These are phyloP conservation scores for Linnaemya tessellans DNA, from an alignment of 2,888 invertebrate genomes.

Conservation along the genomic window DNA sequence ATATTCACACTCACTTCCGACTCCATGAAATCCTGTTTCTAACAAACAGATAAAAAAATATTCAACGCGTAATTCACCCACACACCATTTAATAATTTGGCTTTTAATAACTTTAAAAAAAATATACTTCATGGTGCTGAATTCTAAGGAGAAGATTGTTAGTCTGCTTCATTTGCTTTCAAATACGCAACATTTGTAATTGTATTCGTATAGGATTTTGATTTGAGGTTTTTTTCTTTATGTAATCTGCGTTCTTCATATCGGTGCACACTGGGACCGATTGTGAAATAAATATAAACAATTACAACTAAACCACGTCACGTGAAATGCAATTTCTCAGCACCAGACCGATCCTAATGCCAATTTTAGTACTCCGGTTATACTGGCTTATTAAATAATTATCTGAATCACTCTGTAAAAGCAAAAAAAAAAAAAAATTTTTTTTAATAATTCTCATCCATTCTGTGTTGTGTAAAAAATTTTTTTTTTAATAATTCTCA, in stretches of 20 bases:
- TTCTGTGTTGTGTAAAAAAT: no score
- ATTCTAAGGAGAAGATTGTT: conserved; percentile 1
- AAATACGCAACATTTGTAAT: conserved; percentile 19
- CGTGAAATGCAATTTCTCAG: no score
- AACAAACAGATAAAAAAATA: background rate
- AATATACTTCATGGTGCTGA: background rate
- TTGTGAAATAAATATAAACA: background rate
- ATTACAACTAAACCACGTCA: no score
- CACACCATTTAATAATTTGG: conserved; percentile 17
- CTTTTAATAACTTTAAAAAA: background rate
- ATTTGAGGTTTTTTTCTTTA: no score
- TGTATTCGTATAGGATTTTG: background rate
- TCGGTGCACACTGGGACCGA: background rate
- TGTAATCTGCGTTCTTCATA: background rate
- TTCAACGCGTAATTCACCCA: conserved; percentile 15
- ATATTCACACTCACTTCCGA: background rate
- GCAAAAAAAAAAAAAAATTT: no score
- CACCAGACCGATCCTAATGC: no score
- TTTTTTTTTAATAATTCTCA: no score
- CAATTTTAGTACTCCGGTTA: no score
- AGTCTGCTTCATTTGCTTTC: conserved; percentile 35
- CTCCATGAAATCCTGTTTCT: background rate
- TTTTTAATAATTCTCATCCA: no score
- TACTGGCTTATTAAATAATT: no score
- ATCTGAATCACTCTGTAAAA: no score